Evolutionary conservation across 2,113 vertebrate genomes (phyloP).

Genomic region (Puffinus mauretanicus): DNA sequence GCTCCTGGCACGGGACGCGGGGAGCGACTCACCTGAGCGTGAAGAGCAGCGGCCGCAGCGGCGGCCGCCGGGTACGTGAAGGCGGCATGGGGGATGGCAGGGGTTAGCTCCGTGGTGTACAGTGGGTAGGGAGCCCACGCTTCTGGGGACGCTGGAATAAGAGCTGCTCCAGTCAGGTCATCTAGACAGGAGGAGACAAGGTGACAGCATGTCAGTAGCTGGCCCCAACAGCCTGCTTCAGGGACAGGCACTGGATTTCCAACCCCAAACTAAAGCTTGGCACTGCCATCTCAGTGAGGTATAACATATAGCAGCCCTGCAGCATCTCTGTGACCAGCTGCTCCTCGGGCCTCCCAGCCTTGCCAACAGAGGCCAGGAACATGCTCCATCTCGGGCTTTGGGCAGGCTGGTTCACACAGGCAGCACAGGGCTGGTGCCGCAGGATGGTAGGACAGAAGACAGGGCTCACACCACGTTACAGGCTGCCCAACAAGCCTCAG

Average conservation of each 20-base stretch:
- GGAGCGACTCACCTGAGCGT: constrained; percentile 88
- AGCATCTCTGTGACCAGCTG: not conserved
- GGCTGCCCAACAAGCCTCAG: not conserved
- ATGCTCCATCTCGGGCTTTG: not conserved
- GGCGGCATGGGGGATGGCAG: constrained; percentile 91
- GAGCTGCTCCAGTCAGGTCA: constrained; percentile 94
- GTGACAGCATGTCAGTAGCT: not conserved
- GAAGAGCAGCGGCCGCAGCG: constrained; percentile 88
- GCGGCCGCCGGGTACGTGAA: constrained; percentile 93
- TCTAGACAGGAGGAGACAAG: constrained; percentile 72
- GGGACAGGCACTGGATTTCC: not conserved
- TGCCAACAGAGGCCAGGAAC: not conserved
- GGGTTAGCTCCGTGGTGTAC: constrained; percentile 94
- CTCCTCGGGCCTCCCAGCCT: not conserved
- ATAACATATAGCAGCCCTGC: not conserved
- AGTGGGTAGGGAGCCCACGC: constrained; percentile 96
- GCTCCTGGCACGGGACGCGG: fast-evolving
- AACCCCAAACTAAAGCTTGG: not conserved
- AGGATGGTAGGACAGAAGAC: not conserved
- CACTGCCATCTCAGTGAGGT: fast-evolving
- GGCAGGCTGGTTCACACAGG: not conserved
- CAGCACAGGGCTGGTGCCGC: not conserved
- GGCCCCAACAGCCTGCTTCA: not conserved
- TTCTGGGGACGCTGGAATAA: constrained; percentile 94
- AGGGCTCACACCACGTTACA: fast-evolving